A percentile compares a stretch with the other conserved stretches of the same genome.
phyloP scores from a whole-genome alignment of 1,140 invertebrate genomes.

The Drosophila nikananu region DNA sequence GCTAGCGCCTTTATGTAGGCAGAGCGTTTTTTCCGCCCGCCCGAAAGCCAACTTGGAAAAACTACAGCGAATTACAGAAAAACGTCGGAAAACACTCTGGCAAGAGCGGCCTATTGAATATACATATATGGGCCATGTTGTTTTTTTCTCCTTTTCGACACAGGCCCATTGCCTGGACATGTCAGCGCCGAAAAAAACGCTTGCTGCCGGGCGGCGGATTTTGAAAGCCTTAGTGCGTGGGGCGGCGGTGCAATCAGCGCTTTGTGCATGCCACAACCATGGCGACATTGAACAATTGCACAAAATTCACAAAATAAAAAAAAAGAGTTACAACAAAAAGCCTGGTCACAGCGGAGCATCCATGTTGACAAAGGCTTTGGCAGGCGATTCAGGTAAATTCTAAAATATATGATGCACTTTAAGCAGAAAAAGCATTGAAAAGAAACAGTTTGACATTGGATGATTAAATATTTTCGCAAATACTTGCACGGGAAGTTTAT shows the following conservation, averaged over 20 bases:
- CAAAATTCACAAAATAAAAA: conserved; percentile 5
- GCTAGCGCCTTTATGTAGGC: conserved; percentile 57
- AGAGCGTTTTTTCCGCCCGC: conserved; percentile 38
- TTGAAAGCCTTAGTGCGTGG: conserved; percentile 36
- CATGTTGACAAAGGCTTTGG: conserved; percentile 46
- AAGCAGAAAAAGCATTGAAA: neutral
- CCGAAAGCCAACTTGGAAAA: conserved; percentile 53
- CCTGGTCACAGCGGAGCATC: conserved; percentile 25
- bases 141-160: conserved; percentile 25
- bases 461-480: neutral
- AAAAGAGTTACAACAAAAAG: conserved; percentile 37
- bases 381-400: conserved; percentile 40
- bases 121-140: conserved; percentile 40
- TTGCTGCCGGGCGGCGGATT: neutral
- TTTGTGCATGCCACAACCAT: conserved; percentile 63
- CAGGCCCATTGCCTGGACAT: conserved; percentile 24
- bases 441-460: neutral
- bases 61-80: conserved; percentile 60
- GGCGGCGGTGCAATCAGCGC: conserved; percentile 61
- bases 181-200: conserved; percentile 55
- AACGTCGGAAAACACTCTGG: conserved; percentile 44
- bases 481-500: neutral
- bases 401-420: conserved; percentile 40
- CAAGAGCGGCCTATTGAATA: conserved; percentile 43
- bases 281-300: conserved; percentile 49